Conservation (phyloP, 2,113 vertebrate genomes). For the Psilopogon haemacephalus region DNA sequence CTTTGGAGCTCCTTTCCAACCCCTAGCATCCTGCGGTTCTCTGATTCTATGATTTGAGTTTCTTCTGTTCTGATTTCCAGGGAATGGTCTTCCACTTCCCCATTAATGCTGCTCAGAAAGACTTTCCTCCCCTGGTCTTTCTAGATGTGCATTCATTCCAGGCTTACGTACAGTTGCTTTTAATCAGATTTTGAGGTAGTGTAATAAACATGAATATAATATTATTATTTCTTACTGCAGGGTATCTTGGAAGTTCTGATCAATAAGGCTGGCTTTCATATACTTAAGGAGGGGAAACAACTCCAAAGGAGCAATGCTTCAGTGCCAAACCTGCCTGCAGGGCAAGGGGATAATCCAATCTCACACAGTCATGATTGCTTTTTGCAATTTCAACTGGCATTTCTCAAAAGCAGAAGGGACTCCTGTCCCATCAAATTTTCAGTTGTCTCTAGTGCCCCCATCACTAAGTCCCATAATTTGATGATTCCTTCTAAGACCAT, state of each 20-base stretch:
- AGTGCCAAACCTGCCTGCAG: slow-evolving; percentile 37
- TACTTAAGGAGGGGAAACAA: slow-evolving; percentile 34
- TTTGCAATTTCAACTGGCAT: slow-evolving; percentile 35
- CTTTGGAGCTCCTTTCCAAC: too few relatives aligned
- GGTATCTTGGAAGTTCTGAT: slow-evolving; percentile 47
- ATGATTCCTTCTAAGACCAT: slow-evolving; percentile 35
- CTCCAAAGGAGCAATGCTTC: slow-evolving; percentile 25
- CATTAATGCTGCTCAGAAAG: background rate
- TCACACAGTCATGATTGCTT: slow-evolving; percentile 46
- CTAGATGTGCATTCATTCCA: background rate
- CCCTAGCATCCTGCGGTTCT: too few relatives aligned
- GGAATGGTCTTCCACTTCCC: background rate
- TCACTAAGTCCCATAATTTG: slow-evolving; percentile 35
- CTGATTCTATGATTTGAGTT: background rate
- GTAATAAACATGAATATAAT: slow-evolving; percentile 40
- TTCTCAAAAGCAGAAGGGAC: slow-evolving; percentile 44
- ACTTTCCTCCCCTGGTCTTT: background rate
- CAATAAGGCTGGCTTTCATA: slow-evolving; percentile 34
- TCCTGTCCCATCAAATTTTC: slow-evolving; percentile 42
- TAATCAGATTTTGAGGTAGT: slow-evolving; percentile 36
- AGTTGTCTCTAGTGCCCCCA: background rate
- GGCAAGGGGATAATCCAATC: slow-evolving; percentile 51
- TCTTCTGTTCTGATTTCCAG: background rate
- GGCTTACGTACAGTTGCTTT: background rate
- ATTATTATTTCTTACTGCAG: slow-evolving; percentile 14